Conservation (phyloP, 2,888 invertebrate genomes). For the Gastracanthus pulcherrimus region DNA sequence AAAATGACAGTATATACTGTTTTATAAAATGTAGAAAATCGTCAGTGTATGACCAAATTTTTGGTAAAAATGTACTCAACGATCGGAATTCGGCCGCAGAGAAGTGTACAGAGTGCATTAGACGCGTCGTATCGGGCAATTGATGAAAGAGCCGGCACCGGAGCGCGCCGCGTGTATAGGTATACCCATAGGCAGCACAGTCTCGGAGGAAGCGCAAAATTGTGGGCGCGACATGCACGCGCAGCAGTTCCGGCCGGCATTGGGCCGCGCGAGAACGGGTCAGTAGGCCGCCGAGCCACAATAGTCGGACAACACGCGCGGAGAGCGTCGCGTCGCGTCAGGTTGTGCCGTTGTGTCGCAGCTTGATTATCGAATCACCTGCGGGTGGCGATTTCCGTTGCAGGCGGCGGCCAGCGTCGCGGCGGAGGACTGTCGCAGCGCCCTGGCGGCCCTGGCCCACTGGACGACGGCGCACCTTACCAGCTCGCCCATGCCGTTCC, state of each 20-base stretch:
- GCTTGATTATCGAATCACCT: conserved; percentile 68
- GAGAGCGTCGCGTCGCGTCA: neutral
- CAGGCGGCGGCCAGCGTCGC: conserved; percentile 53
- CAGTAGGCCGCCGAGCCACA: neutral
- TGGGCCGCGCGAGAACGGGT: neutral
- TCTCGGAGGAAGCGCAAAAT: neutral
- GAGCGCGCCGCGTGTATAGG: neutral
- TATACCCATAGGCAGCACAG: neutral
- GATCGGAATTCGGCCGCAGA: too few relatives aligned
- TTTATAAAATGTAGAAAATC: too few relatives aligned
- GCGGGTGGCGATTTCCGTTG: conserved; percentile 63
- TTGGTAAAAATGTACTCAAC: too few relatives aligned
- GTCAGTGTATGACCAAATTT: too few relatives aligned
- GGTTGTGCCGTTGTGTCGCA: neutral
- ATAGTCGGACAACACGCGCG: neutral
- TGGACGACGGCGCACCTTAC: conserved; percentile 77
- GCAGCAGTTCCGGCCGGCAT: neutral
- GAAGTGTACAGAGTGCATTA: too few relatives aligned
- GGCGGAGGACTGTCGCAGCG: conserved; percentile 66
- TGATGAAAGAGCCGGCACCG: neutral
- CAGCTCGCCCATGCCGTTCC: conserved; percentile 81
- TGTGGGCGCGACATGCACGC: neutral
- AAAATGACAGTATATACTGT: neutral
- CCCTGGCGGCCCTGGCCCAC: conserved; percentile 72
- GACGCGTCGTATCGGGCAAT: too few relatives aligned